Conservation (phyloP, 1,140 invertebrate genomes). For the Agraylea sexmaculata region DNA sequence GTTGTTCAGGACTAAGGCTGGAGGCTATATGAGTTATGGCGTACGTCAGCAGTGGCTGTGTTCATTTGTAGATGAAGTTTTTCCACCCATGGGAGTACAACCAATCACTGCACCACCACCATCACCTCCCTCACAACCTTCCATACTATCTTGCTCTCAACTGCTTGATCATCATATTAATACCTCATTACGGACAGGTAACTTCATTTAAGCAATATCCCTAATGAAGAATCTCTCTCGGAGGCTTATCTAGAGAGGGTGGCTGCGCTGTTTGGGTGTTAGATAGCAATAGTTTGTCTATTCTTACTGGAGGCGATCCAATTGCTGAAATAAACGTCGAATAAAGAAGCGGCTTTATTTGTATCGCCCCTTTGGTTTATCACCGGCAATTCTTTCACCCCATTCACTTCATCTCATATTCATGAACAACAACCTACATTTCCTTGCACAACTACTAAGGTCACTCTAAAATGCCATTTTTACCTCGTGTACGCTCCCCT, state of each 20-base stretch:
- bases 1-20: conserved; percentile 2
- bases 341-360: conserved; percentile 23
- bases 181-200: too few relatives aligned
- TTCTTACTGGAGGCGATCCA: conserved; percentile 1
- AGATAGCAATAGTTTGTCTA: too few relatives aligned
- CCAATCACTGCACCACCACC: conserved; percentile 17
- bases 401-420: conserved; percentile 19
- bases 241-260: too few relatives aligned
- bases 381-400: conserved; percentile 17
- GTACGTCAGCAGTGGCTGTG: conserved; percentile 17
- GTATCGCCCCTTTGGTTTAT: conserved; percentile 23
- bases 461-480: too few relatives aligned
- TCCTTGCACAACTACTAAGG: too few relatives aligned
- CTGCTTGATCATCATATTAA: too few relatives aligned
- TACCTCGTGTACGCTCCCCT: too few relatives aligned
- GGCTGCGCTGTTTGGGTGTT: too few relatives aligned
- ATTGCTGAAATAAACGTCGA: conserved; percentile 21
- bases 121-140: conserved; percentile 3
- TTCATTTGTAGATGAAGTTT: conserved; percentile 23
- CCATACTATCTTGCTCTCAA: conserved; percentile 10
- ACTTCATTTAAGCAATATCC: too few relatives aligned
- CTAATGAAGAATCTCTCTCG: too few relatives aligned
- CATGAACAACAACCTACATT: too few relatives aligned
- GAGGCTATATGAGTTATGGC: conserved; percentile 18
- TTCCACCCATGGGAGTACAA: conserved; percentile 17